Evolutionary conservation across 2,797 vertebrate species (phyloP).

Genomic region (Diplodus sargus): DNA sequence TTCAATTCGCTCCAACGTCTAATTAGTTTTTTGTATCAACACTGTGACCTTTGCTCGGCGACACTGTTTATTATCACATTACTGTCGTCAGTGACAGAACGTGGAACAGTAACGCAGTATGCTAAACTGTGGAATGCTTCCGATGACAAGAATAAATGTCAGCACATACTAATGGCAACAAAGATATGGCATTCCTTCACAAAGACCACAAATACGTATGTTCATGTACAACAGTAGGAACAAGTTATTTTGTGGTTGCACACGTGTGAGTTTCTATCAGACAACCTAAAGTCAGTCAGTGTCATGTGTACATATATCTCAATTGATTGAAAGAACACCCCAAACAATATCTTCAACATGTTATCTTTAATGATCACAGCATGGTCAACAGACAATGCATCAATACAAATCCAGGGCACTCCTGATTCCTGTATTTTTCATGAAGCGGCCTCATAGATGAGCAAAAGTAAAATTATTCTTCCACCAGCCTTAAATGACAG

Average conservation of each 20-base stretch:
- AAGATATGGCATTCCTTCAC: background rate
- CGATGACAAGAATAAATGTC: conserved; percentile 18
- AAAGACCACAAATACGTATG: background rate
- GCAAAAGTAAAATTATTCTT: background rate
- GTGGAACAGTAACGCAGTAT: conserved; percentile 21
- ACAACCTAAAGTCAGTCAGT: background rate
- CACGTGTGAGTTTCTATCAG: background rate
- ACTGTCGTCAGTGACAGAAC: conserved; percentile 33
- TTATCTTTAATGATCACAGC: background rate
- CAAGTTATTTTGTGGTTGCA: background rate
- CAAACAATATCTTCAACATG: background rate
- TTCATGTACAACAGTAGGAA: background rate
- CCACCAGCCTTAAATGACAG: background rate
- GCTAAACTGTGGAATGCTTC: conserved; percentile 22
- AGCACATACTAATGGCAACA: background rate
- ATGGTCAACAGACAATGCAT: background rate
- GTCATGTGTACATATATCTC: no score
- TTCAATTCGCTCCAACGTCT: conserved; percentile 49
- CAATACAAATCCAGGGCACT: conserved; percentile 8
- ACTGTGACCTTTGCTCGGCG: conserved; percentile 52
- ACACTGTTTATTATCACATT: conserved; percentile 49
- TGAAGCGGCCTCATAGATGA: background rate
- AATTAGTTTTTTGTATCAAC: conserved; percentile 51
- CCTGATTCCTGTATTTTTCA: conserved; percentile 7
- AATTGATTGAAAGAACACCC: background rate